Base-by-base conservation (phyloP, 2,888 invertebrate species). In the Drosophila neotestacea region DNA sequence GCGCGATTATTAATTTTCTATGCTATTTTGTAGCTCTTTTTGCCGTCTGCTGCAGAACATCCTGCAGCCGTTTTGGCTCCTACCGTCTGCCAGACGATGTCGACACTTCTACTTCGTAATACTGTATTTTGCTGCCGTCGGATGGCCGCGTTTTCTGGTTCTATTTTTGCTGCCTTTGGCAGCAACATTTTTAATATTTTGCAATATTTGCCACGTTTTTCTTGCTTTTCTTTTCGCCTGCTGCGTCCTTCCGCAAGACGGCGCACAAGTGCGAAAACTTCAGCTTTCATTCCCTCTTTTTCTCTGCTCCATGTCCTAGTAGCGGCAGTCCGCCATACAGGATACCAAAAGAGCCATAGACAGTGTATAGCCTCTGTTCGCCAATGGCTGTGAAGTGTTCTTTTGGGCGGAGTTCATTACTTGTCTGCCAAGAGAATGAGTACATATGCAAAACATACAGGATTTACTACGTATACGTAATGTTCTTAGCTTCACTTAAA, bases 1-100 rank as follows among this genome's bases (percentile, higher is more conserved):
- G 89, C 82, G 81, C 85, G 89, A 88, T 89, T 87, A 87, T 87
- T 87, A 87, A 87, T 89, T 87, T 87, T 89, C 88, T 79, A 85
- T 88, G 88, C 88, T 81, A 77, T 79, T 89, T 86, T 86, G 79
- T 72, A 77, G 84, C 78, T 52, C 58, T 50, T 68, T 51, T 50
- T 52, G 58, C 58, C 38, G 38, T 44, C 41, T 54, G 52, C 73
- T 63, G 51, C 73, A 61, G 55, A 41, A 44, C 38, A 46, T 67
- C 60, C 68, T 71, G 73, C 36, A n/a, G 30, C 55, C 58, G 38
- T 44, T 32, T 27, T 50, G 52, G 52, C 38, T 55, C 36, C 56
- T 32, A 50, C 30, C 32, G 47, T 44, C 52, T 48, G 38, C 42
- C 70, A 79, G 79, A 61, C 74, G 54, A 39, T 78, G 74, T 58